phyloP scores from a whole-genome alignment of 2,888 invertebrate genomes.

The Timandra comae region DNA sequence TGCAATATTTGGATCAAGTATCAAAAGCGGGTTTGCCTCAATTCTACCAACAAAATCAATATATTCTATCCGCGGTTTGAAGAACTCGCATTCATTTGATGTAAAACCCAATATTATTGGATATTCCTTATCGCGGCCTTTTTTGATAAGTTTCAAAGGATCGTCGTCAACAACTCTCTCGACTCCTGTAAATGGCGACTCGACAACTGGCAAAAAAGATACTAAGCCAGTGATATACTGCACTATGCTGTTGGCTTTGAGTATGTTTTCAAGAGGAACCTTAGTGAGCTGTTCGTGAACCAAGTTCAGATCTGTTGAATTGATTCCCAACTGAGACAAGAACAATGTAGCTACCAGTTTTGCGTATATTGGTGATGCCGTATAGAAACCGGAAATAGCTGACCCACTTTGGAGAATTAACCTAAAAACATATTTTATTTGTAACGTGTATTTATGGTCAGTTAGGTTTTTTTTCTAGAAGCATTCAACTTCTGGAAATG shows the following conservation, averaged over 20 bases:
- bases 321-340: conserved; percentile 38
- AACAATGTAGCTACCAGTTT: conserved; percentile 6
- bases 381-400: conserved; percentile 5
- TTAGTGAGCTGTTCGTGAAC: conserved; percentile 17
- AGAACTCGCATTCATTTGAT: conserved; percentile 18
- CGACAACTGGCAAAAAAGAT: conserved; percentile 23
- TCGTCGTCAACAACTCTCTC: conserved; percentile 27
- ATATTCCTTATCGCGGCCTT: conserved; percentile 22
- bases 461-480: too few relatives aligned
- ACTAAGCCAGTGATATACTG: conserved; percentile 16
- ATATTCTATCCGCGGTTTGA: conserved; percentile 8
- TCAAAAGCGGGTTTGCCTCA: conserved; percentile 8
- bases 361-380: conserved; percentile 8
- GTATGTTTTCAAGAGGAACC: conserved; percentile 19
- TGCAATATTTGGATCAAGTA: conserved; percentile 9
- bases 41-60: conserved; percentile 10
- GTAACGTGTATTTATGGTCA: too few relatives aligned
- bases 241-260: conserved; percentile 18
- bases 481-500: not conserved
- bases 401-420: conserved; percentile 26
- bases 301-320: conserved; percentile 15
- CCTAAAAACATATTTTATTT: conserved; percentile 4
- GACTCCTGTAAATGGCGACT: conserved; percentile 17
- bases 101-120: conserved; percentile 27
- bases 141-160: conserved; percentile 22